A percentile compares a stretch with the other conserved stretches of the same genome.
These are phyloP conservation scores for Nipponia nippon DNA, from an alignment of 2,113 vertebrate species.

Conservation along the genomic window DNA sequence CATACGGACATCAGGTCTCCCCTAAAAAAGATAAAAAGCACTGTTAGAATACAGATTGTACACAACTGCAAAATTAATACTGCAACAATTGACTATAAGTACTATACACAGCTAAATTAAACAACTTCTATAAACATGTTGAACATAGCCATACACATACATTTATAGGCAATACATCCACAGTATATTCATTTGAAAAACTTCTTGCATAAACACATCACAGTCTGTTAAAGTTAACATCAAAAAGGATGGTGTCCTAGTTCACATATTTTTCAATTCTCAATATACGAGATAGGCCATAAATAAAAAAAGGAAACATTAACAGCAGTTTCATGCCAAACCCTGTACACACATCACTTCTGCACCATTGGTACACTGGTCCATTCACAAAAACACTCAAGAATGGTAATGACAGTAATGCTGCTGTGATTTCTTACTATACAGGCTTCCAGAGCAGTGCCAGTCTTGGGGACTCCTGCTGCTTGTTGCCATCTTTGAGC, in stretches of 20 bases:
- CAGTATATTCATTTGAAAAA: not conserved
- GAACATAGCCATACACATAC: not conserved
- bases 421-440: not conserved
- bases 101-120: not conserved
- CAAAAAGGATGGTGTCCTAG: not conserved
- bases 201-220: not conserved
- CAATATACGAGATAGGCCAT: fast-evolving
- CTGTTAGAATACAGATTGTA: not conserved
- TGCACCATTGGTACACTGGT: not conserved
- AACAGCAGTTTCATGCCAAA: not conserved
- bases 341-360: not conserved
- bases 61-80: not conserved
- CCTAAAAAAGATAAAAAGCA: slow-evolving; percentile 69
- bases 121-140: not conserved
- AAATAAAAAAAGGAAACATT: not conserved
- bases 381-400: not conserved
- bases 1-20: slow-evolving; percentile 85
- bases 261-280: not conserved
- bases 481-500: not conserved
- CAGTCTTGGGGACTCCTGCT: not conserved
- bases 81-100: not conserved
- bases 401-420: not conserved
- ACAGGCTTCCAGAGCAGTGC: not conserved
- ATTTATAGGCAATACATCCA: not conserved
- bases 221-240: not conserved